These are phyloP conservation scores for Hypomecis punctinalis DNA, from an alignment of 2,888 invertebrate genomes.

Conservation along the genomic window DNA sequence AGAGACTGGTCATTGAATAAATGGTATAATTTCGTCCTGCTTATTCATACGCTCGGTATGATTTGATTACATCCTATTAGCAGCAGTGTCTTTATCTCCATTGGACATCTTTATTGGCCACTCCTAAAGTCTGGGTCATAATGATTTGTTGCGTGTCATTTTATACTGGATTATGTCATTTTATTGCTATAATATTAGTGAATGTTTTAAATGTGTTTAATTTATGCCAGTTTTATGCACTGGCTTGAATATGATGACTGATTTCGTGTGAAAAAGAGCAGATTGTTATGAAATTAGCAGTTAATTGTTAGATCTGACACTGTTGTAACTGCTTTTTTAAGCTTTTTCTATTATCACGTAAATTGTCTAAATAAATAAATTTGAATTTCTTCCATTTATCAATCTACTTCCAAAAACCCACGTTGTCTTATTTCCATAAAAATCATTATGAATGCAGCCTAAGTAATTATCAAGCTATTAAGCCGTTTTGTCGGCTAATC, in stretches of 20 bases:
- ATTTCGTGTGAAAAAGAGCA: neutral
- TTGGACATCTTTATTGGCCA: slow-evolving; percentile 46
- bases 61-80: slow-evolving; percentile 54
- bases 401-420: no score
- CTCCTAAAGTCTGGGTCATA: slow-evolving; percentile 32
- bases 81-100: slow-evolving; percentile 42
- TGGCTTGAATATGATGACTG: neutral
- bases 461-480: slow-evolving; percentile 4
- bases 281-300: no score
- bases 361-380: no score
- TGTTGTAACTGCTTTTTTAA: no score
- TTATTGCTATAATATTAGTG: slow-evolving; percentile 13
- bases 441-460: neutral
- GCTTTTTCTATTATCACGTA: no score
- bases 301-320: no score
- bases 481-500: slow-evolving; percentile 4
- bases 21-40: slow-evolving; percentile 29
- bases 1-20: neutral
- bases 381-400: no score
- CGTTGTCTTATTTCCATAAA: no score
- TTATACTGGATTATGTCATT: slow-evolving; percentile 10
- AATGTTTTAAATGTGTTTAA: slow-evolving; percentile 6
- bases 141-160: slow-evolving; percentile 9
- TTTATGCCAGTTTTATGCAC: slow-evolving; percentile 14
- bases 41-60: slow-evolving; percentile 42